phyloP scores from a whole-genome alignment of 2,888 invertebrate genomes.

The Nasonia oneida region DNA sequence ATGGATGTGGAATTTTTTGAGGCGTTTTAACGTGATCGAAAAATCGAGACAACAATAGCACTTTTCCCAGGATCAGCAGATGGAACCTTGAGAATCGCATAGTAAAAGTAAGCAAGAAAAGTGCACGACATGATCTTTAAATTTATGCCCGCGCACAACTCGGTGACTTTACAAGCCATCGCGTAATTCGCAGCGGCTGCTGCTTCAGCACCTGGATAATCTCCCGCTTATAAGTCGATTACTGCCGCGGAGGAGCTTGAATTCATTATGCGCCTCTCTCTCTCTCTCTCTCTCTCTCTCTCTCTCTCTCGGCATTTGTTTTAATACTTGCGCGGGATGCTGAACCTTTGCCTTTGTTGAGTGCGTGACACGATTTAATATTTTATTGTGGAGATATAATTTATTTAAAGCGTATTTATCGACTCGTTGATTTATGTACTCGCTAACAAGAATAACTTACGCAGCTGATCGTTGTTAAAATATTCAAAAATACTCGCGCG shows the following conservation, averaged over 20 bases:
- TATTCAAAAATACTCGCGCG: no score
- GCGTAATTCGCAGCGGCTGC: slow-evolving; percentile 36
- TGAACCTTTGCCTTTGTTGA: no score
- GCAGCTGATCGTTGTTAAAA: no score
- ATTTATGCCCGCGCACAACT: slow-evolving; percentile 45
- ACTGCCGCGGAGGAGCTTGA: neutral
- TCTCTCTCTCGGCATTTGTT: neutral
- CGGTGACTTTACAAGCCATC: slow-evolving; percentile 39
- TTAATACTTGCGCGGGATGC: neutral
- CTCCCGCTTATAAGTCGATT: slow-evolving; percentile 33
- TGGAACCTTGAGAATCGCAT: neutral
- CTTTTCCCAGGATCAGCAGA: neutral
- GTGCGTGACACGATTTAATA: neutral
- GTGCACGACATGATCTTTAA: no score
- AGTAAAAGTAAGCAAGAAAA: no score
- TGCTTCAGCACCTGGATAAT: slow-evolving; percentile 39
- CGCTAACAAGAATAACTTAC: neutral
- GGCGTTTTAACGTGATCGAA: no score
- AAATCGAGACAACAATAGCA: no score
- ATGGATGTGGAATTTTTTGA: neutral
- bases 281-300: neutral
- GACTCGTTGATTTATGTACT: neutral
- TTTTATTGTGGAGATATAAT: neutral
- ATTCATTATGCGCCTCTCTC: neutral
- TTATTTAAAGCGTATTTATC: neutral